A percentile compares a stretch with the other conserved stretches of the same genome.
These are phyloP conservation scores for Hippocampus abdominalis DNA, from an alignment of 2,113 vertebrate genomes.

Conservation along the genomic window DNA sequence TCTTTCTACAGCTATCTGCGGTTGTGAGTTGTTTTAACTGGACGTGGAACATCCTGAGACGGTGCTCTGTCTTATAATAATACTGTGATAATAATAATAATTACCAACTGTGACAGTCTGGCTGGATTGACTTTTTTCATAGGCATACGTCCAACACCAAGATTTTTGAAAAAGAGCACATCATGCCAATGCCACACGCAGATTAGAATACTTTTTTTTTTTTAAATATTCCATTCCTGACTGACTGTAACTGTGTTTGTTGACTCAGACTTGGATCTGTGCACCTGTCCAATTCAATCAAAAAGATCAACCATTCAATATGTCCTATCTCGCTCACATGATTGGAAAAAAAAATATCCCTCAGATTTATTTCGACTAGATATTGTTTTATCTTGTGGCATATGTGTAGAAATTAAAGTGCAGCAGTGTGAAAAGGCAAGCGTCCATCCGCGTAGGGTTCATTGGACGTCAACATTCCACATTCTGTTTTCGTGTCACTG, in stretches of 20 bases:
- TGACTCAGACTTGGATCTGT: background rate
- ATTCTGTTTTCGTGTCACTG: no score
- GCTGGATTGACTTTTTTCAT: background rate
- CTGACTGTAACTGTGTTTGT: background rate
- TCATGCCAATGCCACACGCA: background rate
- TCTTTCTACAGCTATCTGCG: constrained; percentile 6
- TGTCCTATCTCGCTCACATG: background rate
- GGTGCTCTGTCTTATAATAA: background rate
- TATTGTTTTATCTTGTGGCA: background rate
- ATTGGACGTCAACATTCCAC: background rate
- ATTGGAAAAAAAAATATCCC: background rate
- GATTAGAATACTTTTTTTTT: background rate
- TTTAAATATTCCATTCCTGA: background rate
- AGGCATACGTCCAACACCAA: background rate
- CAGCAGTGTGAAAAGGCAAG: background rate
- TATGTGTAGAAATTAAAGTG: background rate
- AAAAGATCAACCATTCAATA: background rate
- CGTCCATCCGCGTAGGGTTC: background rate
- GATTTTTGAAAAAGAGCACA: background rate
- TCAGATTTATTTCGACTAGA: background rate
- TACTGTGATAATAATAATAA: background rate
- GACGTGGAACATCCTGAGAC: background rate
- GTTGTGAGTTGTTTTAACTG: background rate
- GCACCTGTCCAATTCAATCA: background rate
- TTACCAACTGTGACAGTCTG: background rate